Conservation (phyloP, 2,888 invertebrate species). For the Tachina grossa region DNA sequence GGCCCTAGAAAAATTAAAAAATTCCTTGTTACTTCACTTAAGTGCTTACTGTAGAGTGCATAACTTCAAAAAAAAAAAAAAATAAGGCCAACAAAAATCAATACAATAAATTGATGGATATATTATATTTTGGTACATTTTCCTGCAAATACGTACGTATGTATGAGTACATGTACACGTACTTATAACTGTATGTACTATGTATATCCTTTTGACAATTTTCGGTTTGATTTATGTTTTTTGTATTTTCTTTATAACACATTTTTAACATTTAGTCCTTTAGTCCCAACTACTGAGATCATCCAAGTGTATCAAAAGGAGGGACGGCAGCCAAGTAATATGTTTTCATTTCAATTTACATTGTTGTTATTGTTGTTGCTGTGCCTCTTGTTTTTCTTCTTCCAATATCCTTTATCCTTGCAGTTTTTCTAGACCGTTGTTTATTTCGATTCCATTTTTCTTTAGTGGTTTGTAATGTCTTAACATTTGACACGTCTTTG, state of each 20-base stretch:
- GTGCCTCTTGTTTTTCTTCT: not conserved
- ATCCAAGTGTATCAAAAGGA: conserved; percentile 22
- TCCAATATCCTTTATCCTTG: conserved; percentile 47
- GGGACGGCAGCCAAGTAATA: conserved; percentile 50
- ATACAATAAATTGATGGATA: conserved; percentile 60
- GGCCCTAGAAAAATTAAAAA: too few species aligned
- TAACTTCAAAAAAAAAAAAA: not conserved
- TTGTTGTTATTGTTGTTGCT: conserved; percentile 27
- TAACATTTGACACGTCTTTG: conserved; percentile 82
- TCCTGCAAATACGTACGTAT: not conserved
- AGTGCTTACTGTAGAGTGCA: conserved; percentile 7
- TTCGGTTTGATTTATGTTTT: conserved; percentile 61
- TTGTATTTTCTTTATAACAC: conserved; percentile 54
- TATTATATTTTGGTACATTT: conserved; percentile 32
- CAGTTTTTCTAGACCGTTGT: conserved; percentile 11
- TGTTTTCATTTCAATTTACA: conserved; percentile 62
- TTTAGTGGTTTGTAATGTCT: conserved; percentile 78
- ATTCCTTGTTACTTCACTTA: not conserved
- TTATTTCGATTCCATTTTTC: conserved; percentile 62
- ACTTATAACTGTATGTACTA: conserved; percentile 5
- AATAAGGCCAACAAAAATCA: conserved; percentile 47
- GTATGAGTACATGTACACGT: conserved; percentile 1
- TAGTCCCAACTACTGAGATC: conserved; percentile 24
- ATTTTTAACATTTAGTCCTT: conserved; percentile 62
- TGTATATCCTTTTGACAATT: conserved; percentile 41